Conservation (phyloP, 2,113 vertebrate genomes). For the Rhinolophus ferrumequinum region DNA sequence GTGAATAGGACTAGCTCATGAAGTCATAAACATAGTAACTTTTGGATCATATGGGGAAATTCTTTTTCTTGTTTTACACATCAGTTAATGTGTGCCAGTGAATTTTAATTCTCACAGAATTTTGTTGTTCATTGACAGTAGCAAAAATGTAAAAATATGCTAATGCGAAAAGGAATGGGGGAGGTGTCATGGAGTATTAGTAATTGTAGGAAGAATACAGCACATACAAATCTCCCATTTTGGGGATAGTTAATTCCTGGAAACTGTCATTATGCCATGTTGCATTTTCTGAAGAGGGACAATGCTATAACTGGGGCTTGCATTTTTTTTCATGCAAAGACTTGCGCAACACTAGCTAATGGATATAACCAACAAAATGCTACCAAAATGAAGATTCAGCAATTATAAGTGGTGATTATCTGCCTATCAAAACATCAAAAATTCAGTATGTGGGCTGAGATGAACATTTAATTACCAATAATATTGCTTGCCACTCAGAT, state of each 20-base stretch:
- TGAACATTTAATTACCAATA: not conserved
- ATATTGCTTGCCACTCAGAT: not conserved
- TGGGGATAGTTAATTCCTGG: not conserved
- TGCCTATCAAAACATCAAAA: not conserved
- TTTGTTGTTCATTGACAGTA: not conserved
- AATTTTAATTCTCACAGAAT: not conserved
- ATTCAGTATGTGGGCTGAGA: not conserved
- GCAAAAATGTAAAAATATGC: not conserved
- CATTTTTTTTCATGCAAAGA: not conserved
- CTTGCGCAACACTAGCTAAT: not conserved
- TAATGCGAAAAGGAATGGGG: not conserved
- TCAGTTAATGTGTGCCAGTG: not conserved
- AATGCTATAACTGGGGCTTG: not conserved
- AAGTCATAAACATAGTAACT: not conserved
- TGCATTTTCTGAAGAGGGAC: slow-evolving; percentile 23
- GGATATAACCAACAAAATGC: not conserved
- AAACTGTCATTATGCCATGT: not conserved
- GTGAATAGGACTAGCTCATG: not conserved
- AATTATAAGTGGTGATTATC: not conserved
- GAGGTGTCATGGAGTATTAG: not conserved
- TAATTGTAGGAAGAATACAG: not conserved
- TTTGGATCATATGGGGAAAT: not conserved
- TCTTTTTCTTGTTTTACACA: not conserved
- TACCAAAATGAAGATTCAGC: not conserved
- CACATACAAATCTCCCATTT: not conserved